phyloP scores from a whole-genome alignment of 2,888 invertebrate species.

The Melipona beecheii region DNA sequence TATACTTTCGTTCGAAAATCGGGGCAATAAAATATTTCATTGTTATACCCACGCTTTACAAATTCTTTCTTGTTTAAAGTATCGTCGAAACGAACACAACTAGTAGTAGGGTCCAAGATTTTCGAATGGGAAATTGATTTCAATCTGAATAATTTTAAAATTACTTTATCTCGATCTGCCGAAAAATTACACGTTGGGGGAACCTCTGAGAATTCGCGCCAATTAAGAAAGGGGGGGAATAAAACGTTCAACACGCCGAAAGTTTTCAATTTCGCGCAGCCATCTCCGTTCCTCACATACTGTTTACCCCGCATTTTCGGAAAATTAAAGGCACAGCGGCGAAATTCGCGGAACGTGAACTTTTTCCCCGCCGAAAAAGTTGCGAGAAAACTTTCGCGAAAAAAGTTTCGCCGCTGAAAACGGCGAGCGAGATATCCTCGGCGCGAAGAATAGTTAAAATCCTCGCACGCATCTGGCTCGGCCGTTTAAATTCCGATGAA shows the following conservation, averaged over 20 bases:
- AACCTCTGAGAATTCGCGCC: background rate
- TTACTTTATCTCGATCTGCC: no score
- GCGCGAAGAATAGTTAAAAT: constrained; percentile 7
- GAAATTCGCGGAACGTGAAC: constrained; percentile 15
- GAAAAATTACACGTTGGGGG: no score
- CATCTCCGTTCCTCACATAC: background rate
- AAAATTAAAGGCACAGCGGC: constrained; percentile 9
- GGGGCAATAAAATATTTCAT: no score
- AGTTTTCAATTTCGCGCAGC: background rate
- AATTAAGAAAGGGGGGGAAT: background rate
- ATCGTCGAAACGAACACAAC: no score
- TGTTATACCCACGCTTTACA: no score
- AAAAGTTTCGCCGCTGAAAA: constrained; percentile 12
- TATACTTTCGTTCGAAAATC: no score
- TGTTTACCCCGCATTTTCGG: constrained; percentile 7
- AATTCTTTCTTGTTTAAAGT: no score
- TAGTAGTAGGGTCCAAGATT: no score
- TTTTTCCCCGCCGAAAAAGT: background rate
- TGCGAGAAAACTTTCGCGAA: constrained; percentile 9
- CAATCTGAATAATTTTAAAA: no score
- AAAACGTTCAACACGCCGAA: background rate
- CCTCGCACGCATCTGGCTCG: background rate
- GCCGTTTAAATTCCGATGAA: background rate
- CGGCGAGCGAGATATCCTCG: background rate
- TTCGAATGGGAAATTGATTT: no score